A percentile compares a stretch with the other conserved stretches of the same genome.
Evolutionary conservation across 2,888 invertebrate genomes (phyloP).

Genomic region (Fabriciana adippe): DNA sequence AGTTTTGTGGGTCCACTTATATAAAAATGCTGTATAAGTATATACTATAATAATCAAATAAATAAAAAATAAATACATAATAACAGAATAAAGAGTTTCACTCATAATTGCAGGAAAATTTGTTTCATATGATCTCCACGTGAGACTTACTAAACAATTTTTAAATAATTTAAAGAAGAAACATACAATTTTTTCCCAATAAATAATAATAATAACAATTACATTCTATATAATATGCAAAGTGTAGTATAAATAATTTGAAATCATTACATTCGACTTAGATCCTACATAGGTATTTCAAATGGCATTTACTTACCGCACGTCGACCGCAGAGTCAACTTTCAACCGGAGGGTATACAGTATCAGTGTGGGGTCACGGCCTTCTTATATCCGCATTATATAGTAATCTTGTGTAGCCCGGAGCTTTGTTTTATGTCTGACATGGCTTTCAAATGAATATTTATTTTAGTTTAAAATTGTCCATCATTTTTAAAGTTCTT

Average conservation of each 20-base stretch:
- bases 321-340: conserved; percentile 31
- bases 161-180: no score
- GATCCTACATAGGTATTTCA: conserved; percentile 17
- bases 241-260: conserved; percentile 1
- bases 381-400: conserved; percentile 26
- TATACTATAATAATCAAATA: no score
- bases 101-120: no score
- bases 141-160: no score
- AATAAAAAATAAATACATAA: no score
- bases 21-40: no score
- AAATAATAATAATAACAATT: no score
- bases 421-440: conserved; percentile 17
- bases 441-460: background rate
- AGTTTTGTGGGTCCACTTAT: no score
- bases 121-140: no score
- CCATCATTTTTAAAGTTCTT: no score
- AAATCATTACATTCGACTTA: conserved; percentile 13
- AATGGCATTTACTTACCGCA: conserved; percentile 23
- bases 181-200: no score
- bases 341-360: conserved; percentile 26
- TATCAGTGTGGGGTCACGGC: conserved; percentile 25
- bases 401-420: conserved; percentile 13
- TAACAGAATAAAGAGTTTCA: no score
- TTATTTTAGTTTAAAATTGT: conserved; percentile 12
- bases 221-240: background rate